Conservation (phyloP, 2,888 invertebrate species). For the Cheilosia impressa region DNA sequence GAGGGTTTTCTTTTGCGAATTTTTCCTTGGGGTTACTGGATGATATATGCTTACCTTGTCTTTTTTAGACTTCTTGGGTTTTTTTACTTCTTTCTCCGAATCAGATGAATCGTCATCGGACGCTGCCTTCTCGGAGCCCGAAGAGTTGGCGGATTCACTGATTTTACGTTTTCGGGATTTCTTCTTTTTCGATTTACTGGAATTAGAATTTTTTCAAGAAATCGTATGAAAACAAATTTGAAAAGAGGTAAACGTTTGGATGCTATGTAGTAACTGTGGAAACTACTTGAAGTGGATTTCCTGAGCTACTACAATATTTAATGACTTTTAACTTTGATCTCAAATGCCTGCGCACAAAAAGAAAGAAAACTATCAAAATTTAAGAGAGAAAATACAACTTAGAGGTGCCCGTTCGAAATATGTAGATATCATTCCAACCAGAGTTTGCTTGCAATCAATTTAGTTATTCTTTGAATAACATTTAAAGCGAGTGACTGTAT, state of each 20-base stretch:
- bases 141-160: slow-evolving; percentile 83
- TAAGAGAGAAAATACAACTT: too few relatives aligned
- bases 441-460: too few relatives aligned
- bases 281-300: slow-evolving; percentile 43
- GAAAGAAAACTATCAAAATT: too few relatives aligned
- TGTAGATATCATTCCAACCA: too few relatives aligned
- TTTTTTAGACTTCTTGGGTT: slow-evolving; percentile 82
- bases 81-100: slow-evolving; percentile 83
- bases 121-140: slow-evolving; percentile 83
- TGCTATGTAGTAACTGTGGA: background rate
- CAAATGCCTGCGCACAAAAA: too few relatives aligned
- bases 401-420: too few relatives aligned
- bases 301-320: too few relatives aligned
- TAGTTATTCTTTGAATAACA: too few relatives aligned
- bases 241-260: background rate
- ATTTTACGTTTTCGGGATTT: slow-evolving; percentile 84
- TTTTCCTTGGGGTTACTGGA: slow-evolving; percentile 13
- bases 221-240: background rate
- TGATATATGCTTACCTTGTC: slow-evolving; percentile 80
- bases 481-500: too few relatives aligned
- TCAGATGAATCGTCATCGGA: slow-evolving; percentile 83
- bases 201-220: slow-evolving; percentile 37
- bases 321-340: too few relatives aligned
- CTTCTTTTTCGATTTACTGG: slow-evolving; percentile 83
- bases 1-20: slow-evolving; percentile 60